These are phyloP conservation scores for Microchirus variegatus DNA, from an alignment of 2,797 vertebrate species.

Conservation along the genomic window DNA sequence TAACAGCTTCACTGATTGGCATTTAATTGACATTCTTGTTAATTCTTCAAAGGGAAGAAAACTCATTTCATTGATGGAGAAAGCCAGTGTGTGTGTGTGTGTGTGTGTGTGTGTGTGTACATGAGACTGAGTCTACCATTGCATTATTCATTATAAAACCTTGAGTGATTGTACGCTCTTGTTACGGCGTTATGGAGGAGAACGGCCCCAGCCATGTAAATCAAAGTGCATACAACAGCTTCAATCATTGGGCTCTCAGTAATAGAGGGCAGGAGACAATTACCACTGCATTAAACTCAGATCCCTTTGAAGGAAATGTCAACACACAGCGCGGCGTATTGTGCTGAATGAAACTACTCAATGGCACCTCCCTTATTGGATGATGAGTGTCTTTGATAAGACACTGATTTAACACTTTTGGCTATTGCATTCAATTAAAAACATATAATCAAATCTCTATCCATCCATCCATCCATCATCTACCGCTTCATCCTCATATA, in stretches of 20 bases:
- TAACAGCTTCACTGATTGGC: slow-evolving; percentile 43
- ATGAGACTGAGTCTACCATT: slow-evolving; percentile 28
- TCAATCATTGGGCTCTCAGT: slow-evolving; percentile 61
- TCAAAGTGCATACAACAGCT: slow-evolving; percentile 64
- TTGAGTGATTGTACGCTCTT: slow-evolving; percentile 63
- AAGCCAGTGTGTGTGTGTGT: slow-evolving; percentile 29
- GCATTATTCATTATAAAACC: slow-evolving; percentile 75
- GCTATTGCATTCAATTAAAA: slow-evolving; percentile 5
- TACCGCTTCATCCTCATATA: no score
- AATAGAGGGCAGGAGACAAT: slow-evolving; percentile 70
- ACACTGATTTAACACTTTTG: slow-evolving; percentile 11
- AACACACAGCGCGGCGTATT: slow-evolving; percentile 32
- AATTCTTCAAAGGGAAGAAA: slow-evolving; percentile 61
- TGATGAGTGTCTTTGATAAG: slow-evolving; percentile 28
- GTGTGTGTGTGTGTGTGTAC: not conserved
- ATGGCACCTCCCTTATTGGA: slow-evolving; percentile 17
- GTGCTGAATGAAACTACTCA: slow-evolving; percentile 27
- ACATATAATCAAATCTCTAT: no score
- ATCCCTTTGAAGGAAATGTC: slow-evolving; percentile 70
- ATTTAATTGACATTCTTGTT: slow-evolving; percentile 66
- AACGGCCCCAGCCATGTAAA: slow-evolving; percentile 60
- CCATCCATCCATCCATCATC: no score
- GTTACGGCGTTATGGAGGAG: slow-evolving; percentile 62
- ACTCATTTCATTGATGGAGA: slow-evolving; percentile 36
- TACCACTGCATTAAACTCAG: slow-evolving; percentile 51